Base-by-base conservation (phyloP, 2,888 invertebrate species). In the Drosophila phalerata region DNA sequence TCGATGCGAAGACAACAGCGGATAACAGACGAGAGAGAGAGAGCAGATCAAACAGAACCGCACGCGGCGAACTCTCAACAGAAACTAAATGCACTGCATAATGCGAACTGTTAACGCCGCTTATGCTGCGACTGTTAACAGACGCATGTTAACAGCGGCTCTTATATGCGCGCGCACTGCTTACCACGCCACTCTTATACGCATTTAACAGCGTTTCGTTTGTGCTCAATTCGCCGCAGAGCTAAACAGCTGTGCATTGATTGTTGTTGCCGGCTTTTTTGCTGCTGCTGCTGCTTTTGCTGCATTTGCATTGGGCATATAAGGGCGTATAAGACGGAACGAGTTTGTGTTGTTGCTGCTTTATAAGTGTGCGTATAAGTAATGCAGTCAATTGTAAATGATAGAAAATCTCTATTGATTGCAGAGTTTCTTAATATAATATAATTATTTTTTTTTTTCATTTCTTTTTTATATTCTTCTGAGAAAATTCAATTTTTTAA, bases 181-280 rank as follows among this genome's bases (percentile, higher is more conserved):
- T 55, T 42, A 30, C n/a, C 10, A 13, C 4, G 5, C n/a, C 25
- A 13, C 66, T 67, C 68, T 48, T 48, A 30, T 48, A 67, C n/a
- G 13, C 19, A 30, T n/a, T 38, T 61, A 73, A 68, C 55, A 60
- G 65, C 25, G 34, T 42, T n/a, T 13, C 37, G 30, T 19, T 37
- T 9, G 43, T 15, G 53, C 1, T 49, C 37, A 62, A 65, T 64
- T 73, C 70, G 70, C 73, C 60, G 70, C 37, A 1, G 28, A 1
- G 5, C 10, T 13, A 25, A 70, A 66, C 80, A 78, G 78, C 78
- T 80, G 78, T 53, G 48, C 64, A 43, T 15, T 38, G 43, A 65
- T 63, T 78, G 77, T 79, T 77, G 65, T 69, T 77, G 79, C 79
- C 79, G 79, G 79, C 79, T 77, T 79, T 78, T 77, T 77, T 48